A percentile compares a stretch with the other conserved stretches of the same genome.
phyloP scores from a whole-genome alignment of 1,140 invertebrate species.

The Eriocheir sinensis region DNA sequence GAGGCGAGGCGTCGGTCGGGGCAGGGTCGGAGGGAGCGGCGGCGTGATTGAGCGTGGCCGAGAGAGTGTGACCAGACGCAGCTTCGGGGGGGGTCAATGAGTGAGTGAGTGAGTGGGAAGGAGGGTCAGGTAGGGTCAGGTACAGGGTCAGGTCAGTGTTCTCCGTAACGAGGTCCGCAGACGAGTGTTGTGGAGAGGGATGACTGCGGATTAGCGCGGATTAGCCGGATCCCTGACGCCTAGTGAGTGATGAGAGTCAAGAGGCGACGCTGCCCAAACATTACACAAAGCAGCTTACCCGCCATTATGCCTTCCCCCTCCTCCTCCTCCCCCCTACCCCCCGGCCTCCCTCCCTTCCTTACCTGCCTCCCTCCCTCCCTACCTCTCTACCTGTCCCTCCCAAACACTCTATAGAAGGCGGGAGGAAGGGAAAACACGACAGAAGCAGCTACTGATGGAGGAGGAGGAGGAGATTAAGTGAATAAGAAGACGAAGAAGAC shows the following conservation, averaged over 20 bases:
- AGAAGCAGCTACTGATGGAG: background rate
- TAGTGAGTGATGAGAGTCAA: background rate
- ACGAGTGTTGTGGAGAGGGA: conserved; percentile 32
- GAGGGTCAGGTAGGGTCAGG: background rate
- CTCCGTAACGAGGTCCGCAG: background rate
- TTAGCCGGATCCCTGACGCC: conserved; percentile 38
- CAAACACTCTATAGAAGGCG: background rate
- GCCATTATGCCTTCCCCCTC: background rate
- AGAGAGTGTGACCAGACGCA: too few species aligned
- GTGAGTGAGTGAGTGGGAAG: too few species aligned
- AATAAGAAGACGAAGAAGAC: too few species aligned
- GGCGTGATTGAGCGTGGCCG: too few species aligned
- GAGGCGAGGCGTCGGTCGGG: too few species aligned
- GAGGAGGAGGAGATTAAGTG: background rate
- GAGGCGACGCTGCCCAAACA: background rate
- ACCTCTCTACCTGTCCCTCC: background rate
- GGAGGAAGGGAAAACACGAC: conserved; percentile 2
- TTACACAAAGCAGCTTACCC: conserved; percentile 47
- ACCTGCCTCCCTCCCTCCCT: background rate
- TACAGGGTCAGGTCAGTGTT: background rate
- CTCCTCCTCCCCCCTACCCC: background rate
- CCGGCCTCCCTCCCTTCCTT: background rate
- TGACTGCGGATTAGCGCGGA: conserved; percentile 18
- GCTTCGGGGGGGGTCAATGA: too few species aligned
- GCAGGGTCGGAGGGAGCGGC: too few species aligned